Percentiles rank a stretch among this genome's conserved stretches.
Conservation (phyloP, 2,888 invertebrate genomes). For the Polyploca ridens region DNA sequence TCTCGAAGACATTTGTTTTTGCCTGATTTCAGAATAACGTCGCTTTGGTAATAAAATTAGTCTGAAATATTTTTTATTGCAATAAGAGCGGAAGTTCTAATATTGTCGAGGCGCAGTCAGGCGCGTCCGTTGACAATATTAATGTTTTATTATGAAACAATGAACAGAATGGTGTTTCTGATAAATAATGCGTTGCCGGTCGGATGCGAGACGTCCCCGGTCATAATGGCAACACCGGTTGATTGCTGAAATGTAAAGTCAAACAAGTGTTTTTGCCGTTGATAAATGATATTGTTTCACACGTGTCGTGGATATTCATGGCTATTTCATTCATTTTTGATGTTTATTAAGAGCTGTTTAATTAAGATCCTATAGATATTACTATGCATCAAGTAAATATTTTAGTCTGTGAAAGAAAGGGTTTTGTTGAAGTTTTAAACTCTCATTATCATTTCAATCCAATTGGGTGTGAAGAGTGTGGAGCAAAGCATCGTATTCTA, state of each 20-base stretch:
- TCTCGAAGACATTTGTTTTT: constrained; percentile 44
- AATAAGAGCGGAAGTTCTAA: constrained; percentile 76
- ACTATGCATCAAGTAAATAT: neutral
- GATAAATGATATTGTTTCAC: constrained; percentile 42
- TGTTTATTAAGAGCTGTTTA: constrained; percentile 32
- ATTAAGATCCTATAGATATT: neutral
- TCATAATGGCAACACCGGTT: constrained; percentile 55
- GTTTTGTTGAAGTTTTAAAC: neutral
- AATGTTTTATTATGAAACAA: constrained; percentile 83
- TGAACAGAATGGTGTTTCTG: constrained; percentile 73
- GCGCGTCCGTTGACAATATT: constrained; percentile 78
- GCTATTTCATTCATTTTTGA: neutral
- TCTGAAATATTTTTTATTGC: constrained; percentile 50
- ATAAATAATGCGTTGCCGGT: constrained; percentile 69
- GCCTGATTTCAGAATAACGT: constrained; percentile 38
- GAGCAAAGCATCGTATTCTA: constrained; percentile 60
- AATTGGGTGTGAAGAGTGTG: constrained; percentile 49
- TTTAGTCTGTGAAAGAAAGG: neutral
- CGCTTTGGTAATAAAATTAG: constrained; percentile 51
- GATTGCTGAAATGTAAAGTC: constrained; percentile 47
- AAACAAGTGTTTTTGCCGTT: constrained; percentile 43
- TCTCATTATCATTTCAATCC: neutral
- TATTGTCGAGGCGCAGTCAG: constrained; percentile 67
- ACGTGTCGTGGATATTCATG: neutral
- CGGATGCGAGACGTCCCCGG: constrained; percentile 66